Percentiles rank a stretch among this genome's conserved stretches.
Evolutionary conservation across 2,113 vertebrate genomes (phyloP).

Genomic region (Synodontis membranacea): DNA sequence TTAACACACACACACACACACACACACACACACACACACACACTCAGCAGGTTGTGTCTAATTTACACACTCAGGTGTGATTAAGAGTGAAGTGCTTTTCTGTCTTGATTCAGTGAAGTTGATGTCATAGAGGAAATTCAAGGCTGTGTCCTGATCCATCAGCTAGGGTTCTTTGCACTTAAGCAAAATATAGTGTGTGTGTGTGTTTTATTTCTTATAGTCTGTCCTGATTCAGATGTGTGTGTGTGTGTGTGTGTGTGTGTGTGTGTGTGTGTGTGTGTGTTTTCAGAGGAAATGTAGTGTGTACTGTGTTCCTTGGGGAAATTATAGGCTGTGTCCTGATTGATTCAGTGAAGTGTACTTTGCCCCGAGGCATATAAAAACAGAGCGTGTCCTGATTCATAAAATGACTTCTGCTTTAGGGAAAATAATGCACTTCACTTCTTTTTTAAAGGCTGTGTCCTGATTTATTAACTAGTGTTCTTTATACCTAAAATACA

Average conservation of each 20-base stretch:
- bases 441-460: background rate
- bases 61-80: background rate
- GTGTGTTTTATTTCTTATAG: background rate
- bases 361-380: background rate
- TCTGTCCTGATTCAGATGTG: background rate
- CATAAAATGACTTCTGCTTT: background rate
- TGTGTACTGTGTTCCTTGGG: background rate
- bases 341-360: conserved; percentile 7
- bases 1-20: background rate
- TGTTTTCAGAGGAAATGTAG: background rate
- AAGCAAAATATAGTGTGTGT: background rate
- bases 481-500: background rate
- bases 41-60: background rate
- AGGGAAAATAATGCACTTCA: background rate
- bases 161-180: background rate
- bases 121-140: background rate
- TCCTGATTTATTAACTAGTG: background rate
- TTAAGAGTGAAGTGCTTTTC: background rate
- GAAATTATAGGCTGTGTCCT: background rate
- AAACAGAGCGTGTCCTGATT: conserved; percentile 12
- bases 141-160: background rate
- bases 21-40: background rate
- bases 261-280: background rate
- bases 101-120: background rate
- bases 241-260: background rate